phyloP scores from a whole-genome alignment of 2,113 vertebrate genomes.

The Passer domesticus region DNA sequence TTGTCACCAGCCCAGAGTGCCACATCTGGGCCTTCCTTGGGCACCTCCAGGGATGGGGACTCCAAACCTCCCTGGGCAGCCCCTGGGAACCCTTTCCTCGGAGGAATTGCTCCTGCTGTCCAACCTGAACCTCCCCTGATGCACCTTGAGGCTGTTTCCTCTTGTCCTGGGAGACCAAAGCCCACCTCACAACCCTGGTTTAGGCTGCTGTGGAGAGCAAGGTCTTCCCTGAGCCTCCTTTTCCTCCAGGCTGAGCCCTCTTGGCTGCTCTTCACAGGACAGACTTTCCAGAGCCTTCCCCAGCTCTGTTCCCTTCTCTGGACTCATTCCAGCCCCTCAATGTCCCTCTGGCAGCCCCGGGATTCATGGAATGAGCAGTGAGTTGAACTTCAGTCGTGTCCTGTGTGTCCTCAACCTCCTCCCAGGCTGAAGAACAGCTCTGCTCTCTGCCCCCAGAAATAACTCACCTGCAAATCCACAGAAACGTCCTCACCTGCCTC shows the following conservation, averaged over 20 bases:
- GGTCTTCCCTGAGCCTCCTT: background rate
- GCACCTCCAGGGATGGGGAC: background rate
- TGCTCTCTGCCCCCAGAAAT: background rate
- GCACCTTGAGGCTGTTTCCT: background rate
- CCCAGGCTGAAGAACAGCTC: background rate
- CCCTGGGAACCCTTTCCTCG: rapidly evolving
- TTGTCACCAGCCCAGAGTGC: background rate
- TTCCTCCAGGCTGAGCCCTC: background rate
- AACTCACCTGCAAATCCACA: background rate
- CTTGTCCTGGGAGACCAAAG: background rate
- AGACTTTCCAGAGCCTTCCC: background rate
- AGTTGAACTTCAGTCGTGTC: rapidly evolving
- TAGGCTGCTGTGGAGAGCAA: background rate
- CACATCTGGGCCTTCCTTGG: background rate
- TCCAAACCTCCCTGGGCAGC: background rate
- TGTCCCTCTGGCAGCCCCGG: background rate
- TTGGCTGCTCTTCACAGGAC: background rate
- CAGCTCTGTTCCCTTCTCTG: background rate
- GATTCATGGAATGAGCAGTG: background rate
- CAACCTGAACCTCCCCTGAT: background rate
- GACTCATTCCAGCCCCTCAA: background rate
- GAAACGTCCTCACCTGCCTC: background rate
- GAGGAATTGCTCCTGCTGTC: background rate
- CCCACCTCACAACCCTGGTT: background rate
- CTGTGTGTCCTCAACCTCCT: background rate